phyloP scores from a whole-genome alignment of 2,113 vertebrate genomes.

The Anolis sagrei region DNA sequence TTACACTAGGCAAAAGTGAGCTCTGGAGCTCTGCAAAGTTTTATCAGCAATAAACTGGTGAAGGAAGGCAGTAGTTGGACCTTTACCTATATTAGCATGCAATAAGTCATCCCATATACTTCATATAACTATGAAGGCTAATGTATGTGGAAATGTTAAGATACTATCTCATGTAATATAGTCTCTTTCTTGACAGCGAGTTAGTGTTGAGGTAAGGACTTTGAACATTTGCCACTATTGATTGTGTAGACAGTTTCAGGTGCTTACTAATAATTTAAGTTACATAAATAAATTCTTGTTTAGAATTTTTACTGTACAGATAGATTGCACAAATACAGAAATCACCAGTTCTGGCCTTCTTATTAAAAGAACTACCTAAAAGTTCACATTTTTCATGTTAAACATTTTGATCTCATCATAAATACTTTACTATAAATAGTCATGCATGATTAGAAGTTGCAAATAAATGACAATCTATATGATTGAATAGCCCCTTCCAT shows the following conservation, averaged over 20 bases:
- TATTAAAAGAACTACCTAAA: not conserved
- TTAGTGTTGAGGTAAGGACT: not conserved
- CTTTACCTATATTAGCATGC: not conserved
- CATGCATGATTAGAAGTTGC: too few relatives aligned
- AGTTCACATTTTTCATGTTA: not conserved
- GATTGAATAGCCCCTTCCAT: not conserved
- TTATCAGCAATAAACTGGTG: not conserved
- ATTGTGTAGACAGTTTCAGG: slow-evolving; percentile 15
- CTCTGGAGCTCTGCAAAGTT: not conserved
- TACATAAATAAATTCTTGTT: not conserved
- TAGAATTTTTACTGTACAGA: not conserved
- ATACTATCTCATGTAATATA: not conserved
- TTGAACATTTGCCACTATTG: slow-evolving; percentile 7
- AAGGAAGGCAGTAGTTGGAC: not conserved
- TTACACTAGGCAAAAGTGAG: not conserved
- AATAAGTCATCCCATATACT: not conserved
- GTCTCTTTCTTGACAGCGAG: not conserved
- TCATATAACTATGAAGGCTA: not conserved
- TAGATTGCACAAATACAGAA: not conserved
- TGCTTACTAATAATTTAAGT: slow-evolving; percentile 10
- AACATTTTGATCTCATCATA: not conserved
- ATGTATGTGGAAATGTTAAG: not conserved
- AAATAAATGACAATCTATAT: not conserved
- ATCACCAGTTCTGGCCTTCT: not conserved
- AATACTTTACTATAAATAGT: not conserved